A percentile compares a stretch with the other conserved stretches of the same genome.
Evolutionary conservation across 23 tunicate genomes (phyloP).

Genomic region (Styela plicata): DNA sequence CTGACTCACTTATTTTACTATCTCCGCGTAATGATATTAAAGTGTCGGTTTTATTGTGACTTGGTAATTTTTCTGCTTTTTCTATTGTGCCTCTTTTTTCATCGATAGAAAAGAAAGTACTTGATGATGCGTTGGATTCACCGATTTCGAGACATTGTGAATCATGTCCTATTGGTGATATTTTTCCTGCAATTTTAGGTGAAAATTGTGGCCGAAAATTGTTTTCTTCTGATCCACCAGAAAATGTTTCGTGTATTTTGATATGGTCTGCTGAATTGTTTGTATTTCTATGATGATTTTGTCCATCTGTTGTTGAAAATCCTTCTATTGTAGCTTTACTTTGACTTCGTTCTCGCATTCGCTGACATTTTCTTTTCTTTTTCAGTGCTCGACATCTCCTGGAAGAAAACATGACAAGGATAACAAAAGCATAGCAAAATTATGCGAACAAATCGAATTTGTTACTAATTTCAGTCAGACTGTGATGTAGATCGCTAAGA

Average conservation of each 20-base stretch:
- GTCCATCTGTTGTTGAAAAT: background rate
- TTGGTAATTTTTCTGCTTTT: background rate
- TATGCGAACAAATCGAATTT: no score
- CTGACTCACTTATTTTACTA: background rate
- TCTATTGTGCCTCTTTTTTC: background rate
- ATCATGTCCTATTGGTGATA: background rate
- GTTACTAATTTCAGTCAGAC: no score
- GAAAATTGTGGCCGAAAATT: background rate
- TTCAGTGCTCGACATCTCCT: slow-evolving; percentile 1
- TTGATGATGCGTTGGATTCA: background rate
- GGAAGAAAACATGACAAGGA: no score
- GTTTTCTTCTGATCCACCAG: background rate
- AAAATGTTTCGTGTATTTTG: background rate
- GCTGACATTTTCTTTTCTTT: background rate
- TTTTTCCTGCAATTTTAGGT: background rate
- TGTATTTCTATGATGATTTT: background rate
- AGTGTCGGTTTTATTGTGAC: slow-evolving; percentile 3
- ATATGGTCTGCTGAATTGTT: background rate
- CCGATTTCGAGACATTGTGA: background rate
- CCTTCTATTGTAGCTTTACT: slow-evolving; percentile 3
- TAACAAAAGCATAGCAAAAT: no score
- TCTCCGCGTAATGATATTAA: background rate
- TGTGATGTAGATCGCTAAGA: no score
- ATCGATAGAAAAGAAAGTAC: background rate
- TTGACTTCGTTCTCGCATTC: background rate